Base-by-base conservation (phyloP, 1,140 invertebrate species). In the Drosophila baimaii region DNA sequence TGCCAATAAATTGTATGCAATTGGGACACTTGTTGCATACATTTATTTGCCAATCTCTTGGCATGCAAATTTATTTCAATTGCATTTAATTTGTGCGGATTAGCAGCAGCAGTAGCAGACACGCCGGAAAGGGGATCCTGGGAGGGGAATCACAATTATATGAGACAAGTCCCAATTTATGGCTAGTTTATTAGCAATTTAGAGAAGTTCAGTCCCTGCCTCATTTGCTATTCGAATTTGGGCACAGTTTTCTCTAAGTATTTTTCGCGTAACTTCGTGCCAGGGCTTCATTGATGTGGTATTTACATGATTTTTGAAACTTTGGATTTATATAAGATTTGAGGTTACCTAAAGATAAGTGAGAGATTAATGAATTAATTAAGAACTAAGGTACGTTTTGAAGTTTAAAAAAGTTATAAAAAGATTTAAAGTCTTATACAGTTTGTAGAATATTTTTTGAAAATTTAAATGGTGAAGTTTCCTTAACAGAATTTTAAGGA, bases 1-100 rank as follows among this genome's bases (percentile, higher is more conserved):
- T 88, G 85, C 77, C 84, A 89, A 89, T 89, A 89, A 89, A 88
- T 89, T 88, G 37, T 84, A 89, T 89, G 84, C 80, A 89, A 89
- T 84, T 81, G 85, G 80, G 58, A 88, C 83, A 86, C 78, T 89
- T 89, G 85, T 84, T 89, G 84, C 85, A 89, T 77, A 68, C 75
- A 68, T 74, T 44, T 79, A 77, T 77, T 44, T 65, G 63, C 59
- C 72, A 74, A 77, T 70, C 78, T 80, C 83, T 88, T 74, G 57
- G 54, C 63, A 89, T 89, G 81, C 56, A 84, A 89, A 89, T 89
- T 89, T 89, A 89, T 89, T 89, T 89, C 84, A 89, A 89, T 89
- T 89, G 84, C 80, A 89, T 89, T 89, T 89, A 84, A 89, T 89
- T 89, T 89, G 80, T 81, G 58, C 41, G 84, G 84, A 89, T 89